A percentile compares a stretch with the other conserved stretches of the same genome.
These are phyloP conservation scores for Isoperla grammatica DNA, from an alignment of 2,888 invertebrate species.

Conservation along the genomic window DNA sequence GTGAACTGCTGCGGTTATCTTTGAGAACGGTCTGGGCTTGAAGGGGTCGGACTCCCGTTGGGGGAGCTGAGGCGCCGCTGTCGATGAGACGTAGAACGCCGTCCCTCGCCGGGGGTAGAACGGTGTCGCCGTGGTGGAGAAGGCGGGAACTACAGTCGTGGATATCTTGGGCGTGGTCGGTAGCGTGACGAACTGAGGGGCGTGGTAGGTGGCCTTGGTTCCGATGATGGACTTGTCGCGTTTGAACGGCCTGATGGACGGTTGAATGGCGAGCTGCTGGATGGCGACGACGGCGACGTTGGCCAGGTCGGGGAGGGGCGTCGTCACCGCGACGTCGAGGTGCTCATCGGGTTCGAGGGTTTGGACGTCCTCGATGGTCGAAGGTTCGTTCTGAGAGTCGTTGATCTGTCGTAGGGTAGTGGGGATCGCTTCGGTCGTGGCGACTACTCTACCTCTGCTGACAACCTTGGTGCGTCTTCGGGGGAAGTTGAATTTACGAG, in stretches of 20 bases:
- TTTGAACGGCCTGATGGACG: conserved; percentile 22
- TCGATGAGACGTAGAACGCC: conserved; percentile 6
- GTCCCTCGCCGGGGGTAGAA: conserved; percentile 16
- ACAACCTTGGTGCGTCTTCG: conserved; percentile 8
- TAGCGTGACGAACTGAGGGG: background rate
- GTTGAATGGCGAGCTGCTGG: conserved; percentile 37
- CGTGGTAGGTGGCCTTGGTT: background rate
- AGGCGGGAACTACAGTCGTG: conserved; percentile 11
- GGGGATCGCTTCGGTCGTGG: background rate
- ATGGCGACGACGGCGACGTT: conserved; percentile 38
- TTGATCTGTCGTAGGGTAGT: conserved; percentile 10
- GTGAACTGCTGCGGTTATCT: conserved; percentile 3
- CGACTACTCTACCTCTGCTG: conserved; percentile 1
- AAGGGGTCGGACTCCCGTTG: conserved; percentile 32
- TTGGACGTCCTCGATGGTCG: conserved; percentile 2
- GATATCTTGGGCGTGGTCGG: conserved; percentile 4
- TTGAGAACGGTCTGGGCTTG: conserved; percentile 31
- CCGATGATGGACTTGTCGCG: background rate
- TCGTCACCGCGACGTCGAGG: conserved; percentile 8
- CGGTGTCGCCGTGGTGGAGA: conserved; percentile 11
- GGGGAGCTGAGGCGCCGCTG: conserved; percentile 14
- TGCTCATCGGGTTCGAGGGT: background rate
- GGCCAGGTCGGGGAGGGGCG: conserved; percentile 35
- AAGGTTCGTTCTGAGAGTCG: conserved; percentile 5
- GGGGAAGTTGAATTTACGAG: conserved; percentile 15